Percentiles rank a stretch among this genome's conserved stretches.
These are phyloP conservation scores for Drosophila buzzatii DNA, from an alignment of 2,888 invertebrate species.

Conservation along the genomic window DNA sequence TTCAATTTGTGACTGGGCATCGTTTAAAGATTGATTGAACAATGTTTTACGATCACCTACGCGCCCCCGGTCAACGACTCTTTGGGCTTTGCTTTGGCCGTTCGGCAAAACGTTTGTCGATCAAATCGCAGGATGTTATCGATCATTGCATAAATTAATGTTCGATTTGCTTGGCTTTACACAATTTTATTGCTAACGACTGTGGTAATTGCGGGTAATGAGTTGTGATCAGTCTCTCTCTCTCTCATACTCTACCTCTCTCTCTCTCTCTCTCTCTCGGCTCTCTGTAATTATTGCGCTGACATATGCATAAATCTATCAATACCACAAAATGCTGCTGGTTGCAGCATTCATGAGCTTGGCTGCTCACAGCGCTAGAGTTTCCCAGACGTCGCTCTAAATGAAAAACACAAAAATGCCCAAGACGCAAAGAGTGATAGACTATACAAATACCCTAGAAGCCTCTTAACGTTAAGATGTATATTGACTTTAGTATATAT, in stretches of 20 bases:
- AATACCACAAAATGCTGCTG: slow-evolving; percentile 45
- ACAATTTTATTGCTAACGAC: slow-evolving; percentile 54
- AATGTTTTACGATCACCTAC: slow-evolving; percentile 76
- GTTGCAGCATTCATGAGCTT: slow-evolving; percentile 26
- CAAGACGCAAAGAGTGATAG: background rate
- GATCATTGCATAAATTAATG: slow-evolving; percentile 82
- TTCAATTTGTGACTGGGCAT: slow-evolving; percentile 68
- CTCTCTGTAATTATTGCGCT: background rate
- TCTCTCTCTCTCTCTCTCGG: slow-evolving; percentile 10
- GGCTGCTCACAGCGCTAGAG: background rate
- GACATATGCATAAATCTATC: slow-evolving; percentile 59
- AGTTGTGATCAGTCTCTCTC: slow-evolving; percentile 32
- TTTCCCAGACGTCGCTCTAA: slow-evolving; percentile 16
- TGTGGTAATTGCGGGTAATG: slow-evolving; percentile 45
- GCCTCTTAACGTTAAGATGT: too few species aligned
- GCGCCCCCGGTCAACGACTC: slow-evolving; percentile 51
- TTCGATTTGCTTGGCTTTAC: slow-evolving; percentile 49
- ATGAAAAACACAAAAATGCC: slow-evolving; percentile 4
- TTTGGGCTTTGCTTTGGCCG: slow-evolving; percentile 61
- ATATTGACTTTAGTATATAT: background rate
- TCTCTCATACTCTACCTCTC: slow-evolving; percentile 13
- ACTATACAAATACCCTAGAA: background rate
- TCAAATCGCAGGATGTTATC: slow-evolving; percentile 84
- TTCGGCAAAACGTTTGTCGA: slow-evolving; percentile 76
- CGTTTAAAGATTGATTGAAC: slow-evolving; percentile 79